Evolutionary conservation across 2,113 vertebrate genomes (phyloP).

Genomic region (Atractosteus spatula): DNA sequence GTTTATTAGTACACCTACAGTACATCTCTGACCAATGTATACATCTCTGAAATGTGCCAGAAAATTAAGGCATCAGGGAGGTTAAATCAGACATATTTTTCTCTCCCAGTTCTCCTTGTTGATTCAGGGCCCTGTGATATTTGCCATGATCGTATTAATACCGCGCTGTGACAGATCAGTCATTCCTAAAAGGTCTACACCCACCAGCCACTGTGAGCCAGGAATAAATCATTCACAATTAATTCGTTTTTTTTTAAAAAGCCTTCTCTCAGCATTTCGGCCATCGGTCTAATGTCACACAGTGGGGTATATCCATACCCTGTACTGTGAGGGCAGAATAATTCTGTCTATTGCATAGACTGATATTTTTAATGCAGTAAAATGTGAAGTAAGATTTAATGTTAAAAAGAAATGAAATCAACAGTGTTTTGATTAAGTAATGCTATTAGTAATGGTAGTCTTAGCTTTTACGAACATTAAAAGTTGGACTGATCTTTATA

Average conservation of each 20-base stretch:
- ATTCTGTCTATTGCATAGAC: not conserved
- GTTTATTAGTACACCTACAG: too few relatives aligned
- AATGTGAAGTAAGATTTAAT: too few relatives aligned
- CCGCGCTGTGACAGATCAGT: slow-evolving; percentile 29
- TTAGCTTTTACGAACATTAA: slow-evolving; percentile 10
- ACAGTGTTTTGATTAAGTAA: not conserved
- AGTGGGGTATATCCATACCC: slow-evolving; percentile 34
- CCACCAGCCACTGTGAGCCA: slow-evolving; percentile 34
- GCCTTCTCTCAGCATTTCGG: slow-evolving; percentile 23
- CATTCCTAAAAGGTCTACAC: slow-evolving; percentile 41
- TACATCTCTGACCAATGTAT: too few relatives aligned
- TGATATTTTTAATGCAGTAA: not conserved
- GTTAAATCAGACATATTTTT: slow-evolving; percentile 39
- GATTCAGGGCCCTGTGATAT: slow-evolving; percentile 42
- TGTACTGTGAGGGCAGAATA: slow-evolving; percentile 23
- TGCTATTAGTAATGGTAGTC: not conserved
- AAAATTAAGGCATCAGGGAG: slow-evolving; percentile 24
- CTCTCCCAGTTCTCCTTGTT: slow-evolving; percentile 34
- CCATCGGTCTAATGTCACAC: slow-evolving; percentile 40
- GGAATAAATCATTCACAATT: slow-evolving; percentile 56
- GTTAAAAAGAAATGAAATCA: not conserved
- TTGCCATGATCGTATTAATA: slow-evolving; percentile 31
- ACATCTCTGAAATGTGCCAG: slow-evolving; percentile 16
- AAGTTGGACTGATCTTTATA: too few relatives aligned
- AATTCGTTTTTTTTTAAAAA: slow-evolving; percentile 37